These are phyloP conservation scores for Watsonalla binaria DNA, from an alignment of 2,888 invertebrate species.

Conservation along the genomic window DNA sequence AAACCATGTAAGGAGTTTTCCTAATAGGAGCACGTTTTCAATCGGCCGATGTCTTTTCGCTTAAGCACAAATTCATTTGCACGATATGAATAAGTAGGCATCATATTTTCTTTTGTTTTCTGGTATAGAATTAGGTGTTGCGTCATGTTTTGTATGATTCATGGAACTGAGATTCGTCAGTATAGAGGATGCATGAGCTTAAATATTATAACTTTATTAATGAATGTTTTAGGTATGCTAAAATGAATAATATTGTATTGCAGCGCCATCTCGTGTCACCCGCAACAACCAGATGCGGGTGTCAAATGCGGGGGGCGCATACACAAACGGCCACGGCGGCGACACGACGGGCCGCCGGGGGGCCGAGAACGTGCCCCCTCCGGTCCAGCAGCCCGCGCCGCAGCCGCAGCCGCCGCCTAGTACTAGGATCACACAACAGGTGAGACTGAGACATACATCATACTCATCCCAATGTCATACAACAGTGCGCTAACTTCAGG, in stretches of 20 bases:
- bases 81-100: constrained; percentile 8
- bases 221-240: neutral
- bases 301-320: constrained; percentile 74
- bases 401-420: constrained; percentile 49
- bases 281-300: constrained; percentile 75
- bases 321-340: constrained; percentile 79
- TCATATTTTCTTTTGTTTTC: constrained; percentile 18
- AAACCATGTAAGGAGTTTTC: constrained; percentile 60
- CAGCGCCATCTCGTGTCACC: constrained; percentile 69
- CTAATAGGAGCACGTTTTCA: constrained; percentile 25
- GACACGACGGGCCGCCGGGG: constrained; percentile 79
- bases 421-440: constrained; percentile 69
- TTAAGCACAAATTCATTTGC: constrained; percentile 41
- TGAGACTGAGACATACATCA: constrained; percentile 12
- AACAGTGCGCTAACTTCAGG: too few relatives aligned
- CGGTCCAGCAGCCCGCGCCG: constrained; percentile 61
- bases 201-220: too few relatives aligned
- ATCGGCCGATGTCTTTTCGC: constrained; percentile 28
- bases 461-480: too few relatives aligned
- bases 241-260: constrained; percentile 8
- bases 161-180: constrained; percentile 27
- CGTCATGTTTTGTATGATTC: constrained; percentile 42
- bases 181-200: constrained; percentile 9
- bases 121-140: constrained; percentile 19
- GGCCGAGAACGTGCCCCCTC: constrained; percentile 81